These are phyloP conservation scores for Oryzias javanicus DNA, from an alignment of 2,113 vertebrate genomes.

Conservation along the genomic window DNA sequence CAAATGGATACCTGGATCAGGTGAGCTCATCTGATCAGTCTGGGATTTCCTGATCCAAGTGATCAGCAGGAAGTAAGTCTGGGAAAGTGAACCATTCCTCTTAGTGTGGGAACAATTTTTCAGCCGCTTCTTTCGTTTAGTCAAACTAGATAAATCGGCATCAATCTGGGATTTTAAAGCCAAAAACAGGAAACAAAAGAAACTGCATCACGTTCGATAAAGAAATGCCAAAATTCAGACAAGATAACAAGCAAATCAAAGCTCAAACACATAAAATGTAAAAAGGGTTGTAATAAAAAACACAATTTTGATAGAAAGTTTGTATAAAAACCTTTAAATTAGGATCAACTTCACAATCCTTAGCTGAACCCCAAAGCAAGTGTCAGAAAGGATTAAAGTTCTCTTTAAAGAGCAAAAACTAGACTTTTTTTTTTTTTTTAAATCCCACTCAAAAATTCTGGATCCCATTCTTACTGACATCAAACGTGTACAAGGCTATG, in stretches of 20 bases:
- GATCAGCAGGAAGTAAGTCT: too few species aligned
- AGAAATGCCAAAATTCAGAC: constrained; percentile 6
- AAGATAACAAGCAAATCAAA: neutral
- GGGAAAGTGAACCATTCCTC: too few species aligned
- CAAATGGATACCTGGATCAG: too few species aligned
- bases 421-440: neutral
- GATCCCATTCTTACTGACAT: too few species aligned
- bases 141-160: neutral
- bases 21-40: too few species aligned
- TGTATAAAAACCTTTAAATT: constrained; percentile 1
- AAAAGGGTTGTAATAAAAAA: constrained; percentile 4
- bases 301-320: neutral
- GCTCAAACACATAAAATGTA: constrained; percentile 1
- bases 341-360: neutral
- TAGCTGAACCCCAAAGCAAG: constrained; percentile 6
- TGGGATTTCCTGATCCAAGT: too few species aligned
- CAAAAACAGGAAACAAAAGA: neutral
- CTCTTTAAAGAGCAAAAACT: neutral
- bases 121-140: too few species aligned
- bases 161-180: neutral
- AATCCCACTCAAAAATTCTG: too few species aligned
- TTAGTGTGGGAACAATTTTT: too few species aligned
- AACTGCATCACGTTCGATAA: constrained; percentile 9
- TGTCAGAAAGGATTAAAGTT: constrained; percentile 4
- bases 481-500: too few species aligned